Evolutionary conservation across 2,888 invertebrate species (phyloP).

Genomic region (Choristoneura rosaceana): DNA sequence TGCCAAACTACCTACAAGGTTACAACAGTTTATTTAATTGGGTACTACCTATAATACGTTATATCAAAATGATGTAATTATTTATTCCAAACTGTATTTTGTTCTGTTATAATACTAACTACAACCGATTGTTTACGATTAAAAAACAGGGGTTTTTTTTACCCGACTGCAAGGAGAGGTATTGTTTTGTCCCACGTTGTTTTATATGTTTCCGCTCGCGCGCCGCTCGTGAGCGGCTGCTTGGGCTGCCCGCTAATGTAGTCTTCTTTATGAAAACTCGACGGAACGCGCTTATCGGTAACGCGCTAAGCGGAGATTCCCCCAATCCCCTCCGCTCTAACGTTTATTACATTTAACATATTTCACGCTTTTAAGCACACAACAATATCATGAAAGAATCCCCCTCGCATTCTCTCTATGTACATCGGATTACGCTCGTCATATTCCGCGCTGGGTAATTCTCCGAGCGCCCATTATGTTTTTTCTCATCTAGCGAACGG

Average conservation of each 20-base stretch:
- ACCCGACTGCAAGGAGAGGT: too few relatives aligned
- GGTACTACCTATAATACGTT: too few relatives aligned
- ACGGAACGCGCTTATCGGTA: conserved; percentile 40
- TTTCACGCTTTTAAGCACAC: conserved; percentile 37
- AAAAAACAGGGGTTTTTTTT: too few relatives aligned
- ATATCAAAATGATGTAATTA: too few relatives aligned
- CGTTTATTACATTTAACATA: conserved; percentile 43
- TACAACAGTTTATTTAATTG: too few relatives aligned
- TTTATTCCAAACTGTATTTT: too few relatives aligned
- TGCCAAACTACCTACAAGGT: too few relatives aligned
- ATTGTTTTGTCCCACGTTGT: too few relatives aligned
- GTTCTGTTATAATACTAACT: too few relatives aligned
- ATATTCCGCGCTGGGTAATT: conserved; percentile 6
- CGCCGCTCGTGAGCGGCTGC: background rate
- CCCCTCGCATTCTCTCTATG: conserved; percentile 9
- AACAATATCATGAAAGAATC: conserved; percentile 25
- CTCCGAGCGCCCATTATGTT: conserved; percentile 12
- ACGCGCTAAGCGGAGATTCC: conserved; percentile 41
- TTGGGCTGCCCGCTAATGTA: conserved; percentile 39
- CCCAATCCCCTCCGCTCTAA: conserved; percentile 30
- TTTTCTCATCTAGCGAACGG: background rate
- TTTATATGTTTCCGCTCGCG: background rate
- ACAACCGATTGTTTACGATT: too few relatives aligned
- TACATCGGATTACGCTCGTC: conserved; percentile 19
- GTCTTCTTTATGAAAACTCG: conserved; percentile 43